A percentile compares a stretch with the other conserved stretches of the same genome.
Evolutionary conservation across 2,888 invertebrate genomes (phyloP).

Genomic region (Drepana falcataria): DNA sequence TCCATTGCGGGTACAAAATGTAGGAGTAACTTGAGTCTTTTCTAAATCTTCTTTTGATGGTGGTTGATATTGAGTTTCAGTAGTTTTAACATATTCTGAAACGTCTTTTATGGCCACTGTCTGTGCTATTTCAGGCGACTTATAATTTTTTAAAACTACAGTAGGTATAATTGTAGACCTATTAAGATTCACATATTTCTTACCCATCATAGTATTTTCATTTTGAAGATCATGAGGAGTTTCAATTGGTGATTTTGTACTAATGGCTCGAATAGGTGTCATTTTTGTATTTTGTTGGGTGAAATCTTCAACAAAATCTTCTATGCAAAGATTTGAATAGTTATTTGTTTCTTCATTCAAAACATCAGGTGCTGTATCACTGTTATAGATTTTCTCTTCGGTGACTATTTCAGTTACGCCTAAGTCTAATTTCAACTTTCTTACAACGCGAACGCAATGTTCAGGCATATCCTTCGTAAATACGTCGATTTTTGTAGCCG

Average conservation of each 20-base stretch:
- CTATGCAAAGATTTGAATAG: background rate
- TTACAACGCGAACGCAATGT: conserved; percentile 38
- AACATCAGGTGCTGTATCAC: background rate
- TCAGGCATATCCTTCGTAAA: conserved; percentile 31
- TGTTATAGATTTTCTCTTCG: conserved; percentile 5
- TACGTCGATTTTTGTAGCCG: conserved; percentile 40
- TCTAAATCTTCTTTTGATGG: background rate
- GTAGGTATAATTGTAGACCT: no score
- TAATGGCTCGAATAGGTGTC: background rate
- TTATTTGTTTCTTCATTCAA: background rate
- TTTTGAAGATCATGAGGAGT: no score
- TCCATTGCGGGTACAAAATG: background rate
- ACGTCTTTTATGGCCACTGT: conserved; percentile 3
- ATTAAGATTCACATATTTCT: no score
- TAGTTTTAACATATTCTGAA: background rate
- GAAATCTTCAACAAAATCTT: background rate
- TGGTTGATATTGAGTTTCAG: conserved; percentile 1
- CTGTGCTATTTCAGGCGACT: background rate
- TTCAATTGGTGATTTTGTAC: background rate
- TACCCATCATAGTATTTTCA: no score
- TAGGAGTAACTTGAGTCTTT: background rate
- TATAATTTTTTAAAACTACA: no score
- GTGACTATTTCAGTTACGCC: conserved; percentile 48
- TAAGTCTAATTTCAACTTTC: conserved; percentile 50
- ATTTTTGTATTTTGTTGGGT: background rate